phyloP scores from a whole-genome alignment of 2,888 invertebrate species.

The Zhengitettix transpicula region DNA sequence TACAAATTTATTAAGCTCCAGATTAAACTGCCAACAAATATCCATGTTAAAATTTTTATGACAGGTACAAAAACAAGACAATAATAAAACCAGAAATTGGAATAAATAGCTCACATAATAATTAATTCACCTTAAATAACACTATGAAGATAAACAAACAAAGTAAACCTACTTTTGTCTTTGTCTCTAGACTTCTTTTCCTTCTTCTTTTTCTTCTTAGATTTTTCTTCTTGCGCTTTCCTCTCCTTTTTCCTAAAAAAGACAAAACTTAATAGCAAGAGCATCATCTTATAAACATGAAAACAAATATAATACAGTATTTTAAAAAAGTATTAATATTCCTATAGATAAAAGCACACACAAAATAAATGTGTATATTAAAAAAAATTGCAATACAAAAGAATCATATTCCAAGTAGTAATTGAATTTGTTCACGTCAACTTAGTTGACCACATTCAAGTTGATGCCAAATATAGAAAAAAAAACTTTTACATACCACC shows the following conservation, averaged over 20 bases:
- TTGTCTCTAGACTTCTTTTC: slow-evolving; percentile 24
- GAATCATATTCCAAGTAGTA: no score
- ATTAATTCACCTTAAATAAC: neutral
- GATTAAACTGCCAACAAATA: no score
- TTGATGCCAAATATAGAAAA: neutral
- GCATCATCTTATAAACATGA: neutral
- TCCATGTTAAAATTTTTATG: no score
- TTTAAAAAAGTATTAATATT: no score
- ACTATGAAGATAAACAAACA: neutral
- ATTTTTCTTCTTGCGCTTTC: slow-evolving; percentile 42
- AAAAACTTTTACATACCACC: slow-evolving; percentile 30
- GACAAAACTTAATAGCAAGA: neutral
- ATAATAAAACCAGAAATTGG: neutral
- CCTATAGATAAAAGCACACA: no score
- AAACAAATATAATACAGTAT: no score
- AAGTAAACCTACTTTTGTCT: slow-evolving; percentile 1
- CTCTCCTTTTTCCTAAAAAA: slow-evolving; percentile 41
- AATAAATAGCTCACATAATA: neutral
- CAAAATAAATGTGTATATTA: no score
- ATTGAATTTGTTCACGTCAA: no score
- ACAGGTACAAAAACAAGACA: neutral
- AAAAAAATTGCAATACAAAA: no score
- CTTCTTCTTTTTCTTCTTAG: slow-evolving; percentile 39
- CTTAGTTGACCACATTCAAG: no score
- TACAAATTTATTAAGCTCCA: neutral